Percentiles rank a stretch among this genome's conserved stretches.
Evolutionary conservation across 1,140 invertebrate species (phyloP).

Genomic region (Hyphantria cunea): DNA sequence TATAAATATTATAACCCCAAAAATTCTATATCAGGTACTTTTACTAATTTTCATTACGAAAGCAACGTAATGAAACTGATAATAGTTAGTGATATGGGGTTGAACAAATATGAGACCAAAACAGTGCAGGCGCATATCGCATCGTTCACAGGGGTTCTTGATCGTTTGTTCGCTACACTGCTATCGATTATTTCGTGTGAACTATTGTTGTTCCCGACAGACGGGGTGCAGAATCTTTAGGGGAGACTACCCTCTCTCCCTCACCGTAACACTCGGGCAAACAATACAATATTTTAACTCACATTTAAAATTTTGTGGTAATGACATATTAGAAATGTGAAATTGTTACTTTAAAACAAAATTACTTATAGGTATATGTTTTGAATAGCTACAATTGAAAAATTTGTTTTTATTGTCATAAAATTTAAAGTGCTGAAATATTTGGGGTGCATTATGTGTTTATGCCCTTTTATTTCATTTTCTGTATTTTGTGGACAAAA

Average conservation of each 20-base stretch:
- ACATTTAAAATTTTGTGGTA: constrained; percentile 8
- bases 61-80: constrained; percentile 23
- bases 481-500: constrained; percentile 17
- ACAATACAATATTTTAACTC: constrained; percentile 1
- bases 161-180: constrained; percentile 28
- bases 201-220: constrained; percentile 63
- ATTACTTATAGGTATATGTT: background rate
- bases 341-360: background rate
- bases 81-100: constrained; percentile 9
- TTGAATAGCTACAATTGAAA: constrained; percentile 10
- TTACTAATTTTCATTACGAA: background rate
- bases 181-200: constrained; percentile 74
- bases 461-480: constrained; percentile 13
- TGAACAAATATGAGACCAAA: constrained; percentile 9
- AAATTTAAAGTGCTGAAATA: constrained; percentile 11
- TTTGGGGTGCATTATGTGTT: constrained; percentile 10
- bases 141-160: constrained; percentile 9
- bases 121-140: constrained; percentile 35
- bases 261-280: constrained; percentile 18
- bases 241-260: constrained; percentile 51
- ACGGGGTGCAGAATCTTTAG: constrained; percentile 63
- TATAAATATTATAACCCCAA: constrained; percentile 3
- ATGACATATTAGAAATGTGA: constrained; percentile 3
- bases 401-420: constrained; percentile 10
- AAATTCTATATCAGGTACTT: constrained; percentile 9